Percentiles rank a stretch among this genome's conserved stretches.
These are phyloP conservation scores for Tauraco hartlaubi DNA, from an alignment of 2,797 vertebrate genomes.

Conservation along the genomic window DNA sequence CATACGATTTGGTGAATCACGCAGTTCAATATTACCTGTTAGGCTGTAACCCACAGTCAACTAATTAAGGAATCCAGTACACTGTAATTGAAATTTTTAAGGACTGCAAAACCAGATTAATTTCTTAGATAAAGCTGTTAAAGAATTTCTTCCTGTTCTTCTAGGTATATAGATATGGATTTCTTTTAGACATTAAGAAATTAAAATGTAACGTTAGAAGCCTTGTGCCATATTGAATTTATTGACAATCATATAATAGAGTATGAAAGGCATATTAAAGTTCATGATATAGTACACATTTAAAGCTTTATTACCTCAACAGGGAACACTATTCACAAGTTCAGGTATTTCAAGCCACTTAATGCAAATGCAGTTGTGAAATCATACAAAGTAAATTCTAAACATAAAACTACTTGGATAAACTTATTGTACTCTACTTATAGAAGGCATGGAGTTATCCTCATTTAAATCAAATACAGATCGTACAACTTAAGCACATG, in stretches of 20 bases:
- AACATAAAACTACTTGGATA: not conserved
- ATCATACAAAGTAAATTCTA: not conserved
- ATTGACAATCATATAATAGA: not conserved
- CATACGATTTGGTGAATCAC: constrained; percentile 33
- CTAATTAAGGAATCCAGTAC: constrained; percentile 4
- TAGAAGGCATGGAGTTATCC: not conserved
- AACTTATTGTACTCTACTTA: not conserved
- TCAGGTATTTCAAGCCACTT: not conserved
- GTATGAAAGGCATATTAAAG: not conserved
- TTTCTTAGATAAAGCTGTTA: not conserved
- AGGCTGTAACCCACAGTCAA: constrained; percentile 13
- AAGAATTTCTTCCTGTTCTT: not conserved
- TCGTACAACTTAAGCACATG: not conserved
- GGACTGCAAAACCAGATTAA: not conserved
- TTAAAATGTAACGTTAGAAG: not conserved
- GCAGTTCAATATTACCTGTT: constrained; percentile 17
- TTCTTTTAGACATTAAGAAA: not conserved
- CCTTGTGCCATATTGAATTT: not conserved
- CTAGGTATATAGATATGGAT: not conserved
- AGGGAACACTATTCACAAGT: not conserved
- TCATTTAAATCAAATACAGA: not conserved
- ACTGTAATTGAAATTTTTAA: constrained; percentile 2
- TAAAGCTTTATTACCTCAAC: not conserved
- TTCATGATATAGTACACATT: not conserved
- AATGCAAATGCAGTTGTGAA: not conserved